A percentile compares a stretch with the other conserved stretches of the same genome.
Conservation (phyloP, 1,140 invertebrate genomes). For the Anastatus disparis region DNA sequence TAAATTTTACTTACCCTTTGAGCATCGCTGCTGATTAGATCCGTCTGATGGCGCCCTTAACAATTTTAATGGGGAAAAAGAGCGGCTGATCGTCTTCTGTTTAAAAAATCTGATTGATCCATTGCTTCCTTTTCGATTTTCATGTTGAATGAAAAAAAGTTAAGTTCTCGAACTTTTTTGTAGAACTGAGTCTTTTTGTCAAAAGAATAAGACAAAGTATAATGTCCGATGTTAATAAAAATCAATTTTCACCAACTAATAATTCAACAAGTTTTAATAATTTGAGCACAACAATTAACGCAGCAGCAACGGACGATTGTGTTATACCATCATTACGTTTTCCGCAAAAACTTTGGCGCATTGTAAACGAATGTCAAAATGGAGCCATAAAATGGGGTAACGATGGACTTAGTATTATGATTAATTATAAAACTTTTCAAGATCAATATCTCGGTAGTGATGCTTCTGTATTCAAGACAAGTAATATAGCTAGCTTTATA, state of each 20-base stretch:
- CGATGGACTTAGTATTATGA: slow-evolving; percentile 67
- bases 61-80: no score
- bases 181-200: neutral
- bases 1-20: no score
- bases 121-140: neutral
- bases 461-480: slow-evolving; percentile 72
- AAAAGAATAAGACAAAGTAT: neutral
- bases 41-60: no score
- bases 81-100: slow-evolving; percentile 26
- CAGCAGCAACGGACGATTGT: neutral
- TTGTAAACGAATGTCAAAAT: slow-evolving; percentile 67
- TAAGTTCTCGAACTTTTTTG: neutral
- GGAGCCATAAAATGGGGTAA: slow-evolving; percentile 70
- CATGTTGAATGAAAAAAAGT: neutral
- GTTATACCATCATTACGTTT: slow-evolving; percentile 66
- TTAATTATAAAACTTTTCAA: slow-evolving; percentile 69
- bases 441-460: slow-evolving; percentile 67
- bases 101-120: neutral
- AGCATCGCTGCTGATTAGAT: no score
- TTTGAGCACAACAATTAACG: neutral
- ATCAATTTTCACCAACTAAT: no score
- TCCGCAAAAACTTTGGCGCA: slow-evolving; percentile 73
- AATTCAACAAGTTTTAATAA: no score
- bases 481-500: slow-evolving; percentile 72
- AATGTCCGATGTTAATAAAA: neutral